A percentile compares a stretch with the other conserved stretches of the same genome.
Conservation (phyloP, 2,797 vertebrate species). For the Aulostomus chinensis region DNA sequence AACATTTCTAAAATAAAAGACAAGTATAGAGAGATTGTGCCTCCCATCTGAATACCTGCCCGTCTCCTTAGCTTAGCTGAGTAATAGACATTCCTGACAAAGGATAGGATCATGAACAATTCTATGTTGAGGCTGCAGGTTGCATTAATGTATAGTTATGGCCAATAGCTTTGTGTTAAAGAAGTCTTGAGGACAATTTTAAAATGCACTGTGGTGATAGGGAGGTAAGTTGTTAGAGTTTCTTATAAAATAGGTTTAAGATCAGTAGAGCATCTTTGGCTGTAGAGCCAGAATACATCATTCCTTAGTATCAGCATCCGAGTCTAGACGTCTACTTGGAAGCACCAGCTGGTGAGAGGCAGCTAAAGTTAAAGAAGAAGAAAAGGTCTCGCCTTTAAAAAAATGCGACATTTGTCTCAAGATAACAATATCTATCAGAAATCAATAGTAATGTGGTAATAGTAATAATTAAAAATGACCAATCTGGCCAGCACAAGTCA, state of each 20-base stretch:
- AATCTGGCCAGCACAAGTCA: slow-evolving; percentile 5
- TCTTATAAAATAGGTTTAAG: too few species aligned
- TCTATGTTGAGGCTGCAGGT: background rate
- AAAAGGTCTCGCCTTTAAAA: too few species aligned
- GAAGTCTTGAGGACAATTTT: background rate
- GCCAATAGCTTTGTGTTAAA: background rate
- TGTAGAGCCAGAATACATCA: background rate
- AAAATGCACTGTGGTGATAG: slow-evolving; percentile 42
- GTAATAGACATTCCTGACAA: background rate
- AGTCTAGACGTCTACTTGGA: too few species aligned
- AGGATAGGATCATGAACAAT: background rate
- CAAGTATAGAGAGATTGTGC: background rate
- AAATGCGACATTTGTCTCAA: slow-evolving; percentile 3
- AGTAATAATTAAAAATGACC: too few species aligned
- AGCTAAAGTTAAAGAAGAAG: too few species aligned
- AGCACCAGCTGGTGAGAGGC: too few species aligned
- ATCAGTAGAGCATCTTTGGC: too few species aligned
- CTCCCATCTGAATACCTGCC: background rate
- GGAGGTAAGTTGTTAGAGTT: slow-evolving; percentile 25
- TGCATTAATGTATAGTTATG: background rate
- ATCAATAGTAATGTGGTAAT: too few species aligned
- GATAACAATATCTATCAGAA: background rate
- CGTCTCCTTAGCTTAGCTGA: background rate
- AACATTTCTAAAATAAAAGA: background rate
- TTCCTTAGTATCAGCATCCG: too few species aligned